Conservation (phyloP, 2,797 vertebrate genomes). For the Pseudotriccus pelzelni region DNA sequence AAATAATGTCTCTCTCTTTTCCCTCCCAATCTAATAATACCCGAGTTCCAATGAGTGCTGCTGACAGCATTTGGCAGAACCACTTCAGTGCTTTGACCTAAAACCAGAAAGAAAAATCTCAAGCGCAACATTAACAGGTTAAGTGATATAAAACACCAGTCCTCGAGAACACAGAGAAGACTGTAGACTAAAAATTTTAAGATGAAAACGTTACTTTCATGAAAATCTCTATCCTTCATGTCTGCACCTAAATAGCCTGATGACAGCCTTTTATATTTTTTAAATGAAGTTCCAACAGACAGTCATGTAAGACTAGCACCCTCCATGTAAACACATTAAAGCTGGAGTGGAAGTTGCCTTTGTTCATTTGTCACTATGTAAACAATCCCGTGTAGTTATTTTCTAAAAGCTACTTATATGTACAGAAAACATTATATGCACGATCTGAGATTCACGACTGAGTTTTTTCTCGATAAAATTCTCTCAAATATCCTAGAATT, state of each 20-base stretch:
- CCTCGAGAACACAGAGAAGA: neutral
- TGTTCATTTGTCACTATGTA: neutral
- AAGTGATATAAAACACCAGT: neutral
- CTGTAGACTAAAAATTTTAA: neutral
- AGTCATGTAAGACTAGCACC: neutral
- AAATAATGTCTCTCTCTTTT: neutral
- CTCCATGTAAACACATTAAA: neutral
- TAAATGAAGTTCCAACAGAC: neutral
- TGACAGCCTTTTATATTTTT: neutral
- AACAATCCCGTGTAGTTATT: neutral
- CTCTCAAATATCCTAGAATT: neutral
- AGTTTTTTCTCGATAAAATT: neutral
- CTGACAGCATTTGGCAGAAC: neutral
- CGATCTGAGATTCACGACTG: neutral
- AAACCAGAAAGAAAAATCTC: slow-evolving; percentile 3
- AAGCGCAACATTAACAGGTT: neutral
- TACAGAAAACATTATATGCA: neutral
- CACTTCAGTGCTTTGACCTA: neutral
- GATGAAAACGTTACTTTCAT: neutral
- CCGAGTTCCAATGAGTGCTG: neutral
- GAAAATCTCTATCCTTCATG: neutral
- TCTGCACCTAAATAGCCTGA: neutral
- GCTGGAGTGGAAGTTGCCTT: neutral
- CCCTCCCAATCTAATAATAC: neutral
- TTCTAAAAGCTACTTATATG: neutral